Evolutionary conservation across 2,888 invertebrate genomes (phyloP).

Genomic region (Nomada lathburiana): DNA sequence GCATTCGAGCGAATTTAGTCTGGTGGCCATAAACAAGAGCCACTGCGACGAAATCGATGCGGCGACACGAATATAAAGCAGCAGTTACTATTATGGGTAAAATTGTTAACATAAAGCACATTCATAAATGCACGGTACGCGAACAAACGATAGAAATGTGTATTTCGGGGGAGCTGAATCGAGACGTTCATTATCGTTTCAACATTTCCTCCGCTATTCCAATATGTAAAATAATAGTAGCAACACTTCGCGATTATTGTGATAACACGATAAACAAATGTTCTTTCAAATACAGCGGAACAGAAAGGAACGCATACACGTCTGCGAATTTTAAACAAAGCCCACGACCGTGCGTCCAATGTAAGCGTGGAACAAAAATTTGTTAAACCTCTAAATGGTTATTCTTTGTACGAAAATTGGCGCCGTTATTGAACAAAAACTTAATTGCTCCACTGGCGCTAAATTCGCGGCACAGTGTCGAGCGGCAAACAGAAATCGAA

Average conservation of each 20-base stretch:
- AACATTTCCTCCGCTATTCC: no score
- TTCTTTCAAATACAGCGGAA: no score
- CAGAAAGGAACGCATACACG: not conserved
- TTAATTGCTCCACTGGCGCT: no score
- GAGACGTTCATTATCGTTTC: no score
- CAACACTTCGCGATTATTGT: no score
- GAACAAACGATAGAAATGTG: not conserved
- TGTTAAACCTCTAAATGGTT: no score
- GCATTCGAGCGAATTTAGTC: slow-evolving; percentile 29
- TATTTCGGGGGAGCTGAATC: no score
- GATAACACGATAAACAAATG: no score
- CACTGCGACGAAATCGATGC: slow-evolving; percentile 3
- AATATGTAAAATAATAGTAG: no score
- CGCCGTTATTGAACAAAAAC: no score
- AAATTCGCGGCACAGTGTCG: not conserved
- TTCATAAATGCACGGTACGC: not conserved
- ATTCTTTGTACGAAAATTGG: no score
- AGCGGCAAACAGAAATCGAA: not conserved
- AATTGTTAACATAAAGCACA: slow-evolving; percentile 5
- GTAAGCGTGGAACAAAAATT: no score
- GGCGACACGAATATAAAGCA: not conserved
- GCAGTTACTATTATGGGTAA: not conserved
- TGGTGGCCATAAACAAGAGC: slow-evolving; percentile 13
- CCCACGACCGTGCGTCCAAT: not conserved
- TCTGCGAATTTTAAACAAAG: not conserved